Evolutionary conservation across 2,113 vertebrate genomes (phyloP), one percentile per base, ranked within the genome.

Genomic region (Suncus etruscus): DNA sequence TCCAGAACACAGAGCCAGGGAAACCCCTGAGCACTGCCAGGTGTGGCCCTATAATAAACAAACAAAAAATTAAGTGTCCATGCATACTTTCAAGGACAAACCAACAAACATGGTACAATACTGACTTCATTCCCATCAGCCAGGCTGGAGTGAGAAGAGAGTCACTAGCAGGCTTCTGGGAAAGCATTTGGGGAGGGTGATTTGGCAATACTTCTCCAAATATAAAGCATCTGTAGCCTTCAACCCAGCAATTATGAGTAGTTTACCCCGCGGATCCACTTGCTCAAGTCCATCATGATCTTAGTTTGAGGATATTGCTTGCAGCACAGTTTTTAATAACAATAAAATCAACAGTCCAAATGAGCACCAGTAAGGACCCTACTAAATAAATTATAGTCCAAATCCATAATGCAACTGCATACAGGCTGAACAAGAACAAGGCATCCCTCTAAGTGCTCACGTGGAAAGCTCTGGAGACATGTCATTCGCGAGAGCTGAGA

Each of bases 221-320:
- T 5, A 5, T 54, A 39, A 86, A 82, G 54, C n/a, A 68, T 32
- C 75, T 29, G 5, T 1, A 50, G 45, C 54, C 63, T 85, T 25
- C 29, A 10, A 45, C 25, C 31, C 20, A 11, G 27, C 18, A 70
- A 79, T 11, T 0, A 39, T 66, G 27, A 25, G 20, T 31, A 25
- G 75, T 29, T 54, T 5, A 24, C 25, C 10, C 50, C 25, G 20
- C 0, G 7, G 12, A 27, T 2, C 24, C 2, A 20, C 7, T 0
- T 48, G 50, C 11, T 8, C 20, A 3, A 86, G 74, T 27, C 72
- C 54, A 32, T 11, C 31, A 25, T 29, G 12, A 15, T 54, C 39
- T 45, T 2, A 45, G 51, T 39, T 84, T 29, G 45, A 83, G 69
- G 68, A 50, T 4, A 48, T 0, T 51, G 65, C 87, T 58, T 45